phyloP scores from a whole-genome alignment of 2,113 vertebrate species.

The Microtus montanus region DNA sequence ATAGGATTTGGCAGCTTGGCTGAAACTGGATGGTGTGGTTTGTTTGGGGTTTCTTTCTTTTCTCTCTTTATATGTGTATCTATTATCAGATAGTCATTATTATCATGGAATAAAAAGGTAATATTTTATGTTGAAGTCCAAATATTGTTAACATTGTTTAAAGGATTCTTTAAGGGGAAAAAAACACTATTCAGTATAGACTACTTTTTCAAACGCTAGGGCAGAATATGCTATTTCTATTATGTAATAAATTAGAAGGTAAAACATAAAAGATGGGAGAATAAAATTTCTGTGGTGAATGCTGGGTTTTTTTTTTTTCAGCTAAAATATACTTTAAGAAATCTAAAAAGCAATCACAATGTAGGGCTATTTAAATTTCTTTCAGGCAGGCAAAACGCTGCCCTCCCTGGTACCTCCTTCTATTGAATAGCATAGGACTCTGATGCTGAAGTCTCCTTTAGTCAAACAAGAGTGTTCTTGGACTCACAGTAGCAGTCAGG shows the following conservation, averaged over 20 bases:
- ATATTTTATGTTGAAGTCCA: constrained; percentile 65
- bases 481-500: constrained; percentile 54
- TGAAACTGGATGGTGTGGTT: constrained; percentile 82
- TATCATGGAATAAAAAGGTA: constrained; percentile 50
- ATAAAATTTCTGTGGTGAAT: constrained; percentile 64
- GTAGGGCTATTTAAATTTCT: constrained; percentile 49
- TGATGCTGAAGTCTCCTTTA: constrained; percentile 63
- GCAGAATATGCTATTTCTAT: constrained; percentile 14
- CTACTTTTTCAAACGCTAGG: neutral
- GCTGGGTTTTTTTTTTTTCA: constrained; percentile 60
- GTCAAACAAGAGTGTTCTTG: constrained; percentile 69
- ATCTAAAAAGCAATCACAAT: constrained; percentile 21
- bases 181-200: neutral
- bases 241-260: constrained; percentile 61
- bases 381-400: neutral
- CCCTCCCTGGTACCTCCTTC: constrained; percentile 58
- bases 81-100: constrained; percentile 49
- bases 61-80: constrained; percentile 34
- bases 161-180: neutral
- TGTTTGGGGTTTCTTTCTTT: constrained; percentile 71
- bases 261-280: constrained; percentile 54
- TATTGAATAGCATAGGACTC: constrained; percentile 67
- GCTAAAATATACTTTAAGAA: constrained; percentile 70
- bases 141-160: constrained; percentile 68
- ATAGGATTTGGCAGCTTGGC: constrained; percentile 91